Percentiles rank a stretch among this genome's conserved stretches.
These are phyloP conservation scores for Phaonia tiefii DNA, from an alignment of 2,888 invertebrate genomes.

Conservation along the genomic window DNA sequence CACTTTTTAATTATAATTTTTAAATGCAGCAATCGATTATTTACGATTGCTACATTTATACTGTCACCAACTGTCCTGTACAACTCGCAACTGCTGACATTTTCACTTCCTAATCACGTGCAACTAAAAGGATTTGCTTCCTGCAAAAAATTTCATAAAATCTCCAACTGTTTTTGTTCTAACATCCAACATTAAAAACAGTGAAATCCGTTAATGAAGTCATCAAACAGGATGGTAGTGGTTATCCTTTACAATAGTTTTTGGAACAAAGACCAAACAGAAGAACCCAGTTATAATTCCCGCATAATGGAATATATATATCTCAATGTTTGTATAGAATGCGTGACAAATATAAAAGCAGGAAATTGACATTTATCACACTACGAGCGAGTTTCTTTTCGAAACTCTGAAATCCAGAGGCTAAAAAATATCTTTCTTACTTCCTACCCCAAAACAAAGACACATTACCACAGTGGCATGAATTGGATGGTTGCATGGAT, in stretches of 20 bases:
- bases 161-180: background rate
- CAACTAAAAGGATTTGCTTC: slow-evolving; percentile 26
- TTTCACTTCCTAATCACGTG: slow-evolving; percentile 10
- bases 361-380: slow-evolving; percentile 78
- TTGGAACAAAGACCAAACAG: background rate
- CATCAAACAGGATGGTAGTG: slow-evolving; percentile 60
- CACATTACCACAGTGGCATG: no score
- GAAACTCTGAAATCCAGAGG: no score
- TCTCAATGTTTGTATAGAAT: slow-evolving; percentile 39
- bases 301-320: background rate
- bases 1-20: no score
- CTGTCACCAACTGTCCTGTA: background rate
- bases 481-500: slow-evolving; percentile 51
- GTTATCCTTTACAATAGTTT: background rate
- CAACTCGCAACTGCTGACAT: background rate
- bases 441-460: slow-evolving; percentile 49
- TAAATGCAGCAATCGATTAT: no score
- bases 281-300: slow-evolving; percentile 7
- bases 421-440: slow-evolving; percentile 40
- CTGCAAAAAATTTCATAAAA: background rate
- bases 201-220: slow-evolving; percentile 47
- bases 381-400: slow-evolving; percentile 47
- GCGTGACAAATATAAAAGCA: slow-evolving; percentile 73
- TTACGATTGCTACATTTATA: no score
- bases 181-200: background rate